Evolutionary conservation across 2,888 invertebrate genomes (phyloP).

Genomic region (Plebejus argus): DNA sequence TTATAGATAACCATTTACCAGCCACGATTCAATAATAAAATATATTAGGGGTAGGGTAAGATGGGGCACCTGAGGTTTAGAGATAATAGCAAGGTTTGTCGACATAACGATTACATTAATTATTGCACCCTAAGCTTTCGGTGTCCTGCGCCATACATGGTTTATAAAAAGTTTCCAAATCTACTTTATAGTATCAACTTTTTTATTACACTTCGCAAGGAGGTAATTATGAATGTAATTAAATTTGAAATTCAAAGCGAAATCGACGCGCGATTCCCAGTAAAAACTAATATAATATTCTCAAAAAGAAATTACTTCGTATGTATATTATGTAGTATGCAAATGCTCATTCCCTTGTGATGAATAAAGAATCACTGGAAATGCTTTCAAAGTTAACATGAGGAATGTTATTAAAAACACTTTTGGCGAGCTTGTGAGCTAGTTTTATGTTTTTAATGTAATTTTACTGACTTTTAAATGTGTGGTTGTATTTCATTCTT

Average conservation of each 20-base stretch:
- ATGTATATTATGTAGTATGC: conserved; percentile 21
- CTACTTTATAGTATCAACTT: background rate
- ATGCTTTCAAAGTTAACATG: conserved; percentile 24
- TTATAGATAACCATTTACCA: background rate
- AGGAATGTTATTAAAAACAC: conserved; percentile 1
- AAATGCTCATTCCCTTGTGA: conserved; percentile 26
- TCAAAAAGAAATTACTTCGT: conserved; percentile 14
- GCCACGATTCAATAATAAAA: background rate
- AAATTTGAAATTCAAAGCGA: conserved; percentile 13
- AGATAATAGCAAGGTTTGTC: background rate
- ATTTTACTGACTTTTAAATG: background rate
- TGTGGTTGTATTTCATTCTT: background rate
- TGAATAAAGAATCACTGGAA: conserved; percentile 23
- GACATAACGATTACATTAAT: background rate
- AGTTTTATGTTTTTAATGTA: background rate
- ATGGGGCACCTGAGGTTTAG: background rate
- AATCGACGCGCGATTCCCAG: background rate
- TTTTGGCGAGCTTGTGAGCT: background rate
- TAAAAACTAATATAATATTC: conserved; percentile 14
- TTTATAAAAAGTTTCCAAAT: background rate
- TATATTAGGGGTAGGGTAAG: background rate
- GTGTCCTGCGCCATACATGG: too few relatives aligned
- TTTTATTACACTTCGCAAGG: background rate
- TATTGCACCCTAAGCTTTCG: background rate
- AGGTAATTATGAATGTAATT: background rate